Conservation (phyloP, 2,113 vertebrate genomes). For the Centropus unirufus region DNA sequence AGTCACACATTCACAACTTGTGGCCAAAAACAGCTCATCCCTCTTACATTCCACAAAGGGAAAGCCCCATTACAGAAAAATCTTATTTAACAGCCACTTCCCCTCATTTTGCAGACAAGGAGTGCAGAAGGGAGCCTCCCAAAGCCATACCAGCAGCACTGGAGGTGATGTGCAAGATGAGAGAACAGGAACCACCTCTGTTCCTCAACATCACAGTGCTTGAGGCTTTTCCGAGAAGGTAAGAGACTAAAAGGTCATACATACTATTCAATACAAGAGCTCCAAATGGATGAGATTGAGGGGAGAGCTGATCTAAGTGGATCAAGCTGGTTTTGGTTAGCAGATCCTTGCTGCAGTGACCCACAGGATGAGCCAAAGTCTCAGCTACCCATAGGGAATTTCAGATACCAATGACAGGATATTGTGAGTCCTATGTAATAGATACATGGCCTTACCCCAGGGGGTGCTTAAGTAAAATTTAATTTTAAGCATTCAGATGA, state of each 20-base stretch:
- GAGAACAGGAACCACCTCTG: rapidly evolving
- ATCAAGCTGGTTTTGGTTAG: not conserved
- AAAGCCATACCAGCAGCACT: not conserved
- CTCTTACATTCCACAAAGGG: not conserved
- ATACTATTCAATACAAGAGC: rapidly evolving
- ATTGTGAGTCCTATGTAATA: not conserved
- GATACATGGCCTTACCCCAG: not conserved
- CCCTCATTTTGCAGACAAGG: not conserved
- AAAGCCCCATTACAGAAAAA: not conserved
- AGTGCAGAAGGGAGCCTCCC: not conserved
- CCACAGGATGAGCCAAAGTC: not conserved
- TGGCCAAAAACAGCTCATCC: not conserved
- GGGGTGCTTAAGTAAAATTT: not conserved
- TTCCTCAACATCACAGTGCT: rapidly evolving
- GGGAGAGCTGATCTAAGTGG: not conserved
- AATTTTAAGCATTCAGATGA: not conserved
- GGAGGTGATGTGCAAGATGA: not conserved
- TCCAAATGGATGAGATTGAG: rapidly evolving
- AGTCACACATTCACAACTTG: not conserved
- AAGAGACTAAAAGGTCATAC: rapidly evolving
- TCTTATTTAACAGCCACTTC: not conserved
- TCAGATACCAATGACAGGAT: not conserved
- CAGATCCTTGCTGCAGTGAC: not conserved
- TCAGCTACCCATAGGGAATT: not conserved
- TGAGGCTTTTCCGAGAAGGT: not conserved